Evolutionary conservation across 2,797 vertebrate genomes (phyloP), one percentile per base, ranked within the genome.

Genomic region (Capromys pilorides): DNA sequence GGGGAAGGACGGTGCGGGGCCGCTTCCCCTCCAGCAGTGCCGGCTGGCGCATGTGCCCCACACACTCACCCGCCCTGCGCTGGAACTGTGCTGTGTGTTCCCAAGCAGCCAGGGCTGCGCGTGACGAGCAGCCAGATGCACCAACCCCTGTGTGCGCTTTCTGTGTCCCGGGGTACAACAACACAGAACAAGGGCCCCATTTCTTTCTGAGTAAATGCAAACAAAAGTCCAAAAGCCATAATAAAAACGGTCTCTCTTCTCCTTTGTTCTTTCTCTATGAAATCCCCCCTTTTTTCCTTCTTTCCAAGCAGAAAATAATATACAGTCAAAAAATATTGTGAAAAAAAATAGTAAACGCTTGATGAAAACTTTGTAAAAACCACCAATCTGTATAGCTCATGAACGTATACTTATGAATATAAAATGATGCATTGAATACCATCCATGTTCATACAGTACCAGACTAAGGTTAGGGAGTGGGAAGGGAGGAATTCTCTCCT

Each of bases 171-270:
- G n/a, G 22, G 54, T 14, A 18, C 41, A 85, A 21, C 16, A n/a
- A 18, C 31, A 6, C 16, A 4, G 2, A 82, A 26, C 61, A 78
- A 82, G 61, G 33, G 14, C 24, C 36, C 19, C 1, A 4, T 26
- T 90, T 67, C 39, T 45, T 90, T 90, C 51, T n/a, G 6, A 84
- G n/a, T 73, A 75, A 91, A 91, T 89, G 75, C 36, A 79, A 89
- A 89, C 28, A 45, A 28, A 88, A 95, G 6, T 45, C 22, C n/a
- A 64, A 39, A 69, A 93, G 18, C 49, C 59, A n/a, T 36, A 59
- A 28, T 39, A 41, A 71, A 80, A 87, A 41, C 16, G n/a, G n/a
- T 84, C 18, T 36, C 4, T 87, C 2, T 39, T 24, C 36, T 10
- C 12, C 8, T 41, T 7, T 77, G 26, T 77, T 79, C 45, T 51